Conservation (phyloP, 2,113 vertebrate species). For the Macaca mulatta region DNA sequence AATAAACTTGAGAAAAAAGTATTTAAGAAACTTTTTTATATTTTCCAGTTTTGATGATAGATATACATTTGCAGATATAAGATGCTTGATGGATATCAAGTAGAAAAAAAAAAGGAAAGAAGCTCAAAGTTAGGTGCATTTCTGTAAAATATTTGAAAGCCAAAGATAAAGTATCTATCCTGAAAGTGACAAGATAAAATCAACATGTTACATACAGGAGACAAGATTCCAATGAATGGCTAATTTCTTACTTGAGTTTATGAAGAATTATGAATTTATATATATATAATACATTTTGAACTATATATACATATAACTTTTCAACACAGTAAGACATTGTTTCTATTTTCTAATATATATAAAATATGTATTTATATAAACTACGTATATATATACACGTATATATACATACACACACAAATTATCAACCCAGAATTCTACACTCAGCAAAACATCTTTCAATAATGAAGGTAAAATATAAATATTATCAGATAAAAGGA, state of each 20-base stretch:
- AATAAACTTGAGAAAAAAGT: neutral
- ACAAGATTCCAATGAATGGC: neutral
- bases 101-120: neutral
- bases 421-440: neutral
- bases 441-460: neutral
- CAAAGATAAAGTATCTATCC: neutral
- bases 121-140: fast-evolving
- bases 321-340: too few species aligned
- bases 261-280: neutral
- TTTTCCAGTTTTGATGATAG: neutral
- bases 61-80: neutral
- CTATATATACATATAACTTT: too few species aligned
- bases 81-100: neutral
- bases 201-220: neutral
- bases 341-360: too few species aligned
- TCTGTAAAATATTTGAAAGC: neutral
- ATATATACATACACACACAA: neutral
- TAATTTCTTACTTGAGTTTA: neutral
- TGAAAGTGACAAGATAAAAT: neutral
- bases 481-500: neutral
- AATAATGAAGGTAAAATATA: neutral
- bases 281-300: too few species aligned
- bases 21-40: neutral
- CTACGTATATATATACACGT: too few species aligned
- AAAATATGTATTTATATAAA: too few species aligned